These are phyloP conservation scores for Entomyzon cyanotis DNA, from an alignment of 2,113 vertebrate species.

Conservation along the genomic window DNA sequence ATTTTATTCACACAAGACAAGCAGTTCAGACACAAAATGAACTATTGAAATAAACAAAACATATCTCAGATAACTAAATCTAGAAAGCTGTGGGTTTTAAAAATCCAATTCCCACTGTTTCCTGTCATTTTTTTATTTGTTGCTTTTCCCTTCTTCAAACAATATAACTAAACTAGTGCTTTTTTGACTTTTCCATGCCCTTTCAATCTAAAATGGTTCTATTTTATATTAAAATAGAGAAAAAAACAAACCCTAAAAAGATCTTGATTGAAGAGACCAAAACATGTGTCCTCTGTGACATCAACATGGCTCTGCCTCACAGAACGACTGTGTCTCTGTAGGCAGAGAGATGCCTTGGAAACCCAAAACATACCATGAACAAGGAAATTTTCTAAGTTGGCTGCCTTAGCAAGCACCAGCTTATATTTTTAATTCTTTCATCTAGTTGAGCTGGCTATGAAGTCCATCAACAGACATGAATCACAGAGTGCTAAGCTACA, in stretches of 20 bases:
- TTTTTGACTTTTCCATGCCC: background rate
- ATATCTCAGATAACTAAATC: background rate
- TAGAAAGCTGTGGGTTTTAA: background rate
- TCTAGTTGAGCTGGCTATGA: background rate
- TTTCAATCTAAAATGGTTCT: background rate
- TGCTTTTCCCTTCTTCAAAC: background rate
- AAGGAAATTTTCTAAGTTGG: background rate
- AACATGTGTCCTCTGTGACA: background rate
- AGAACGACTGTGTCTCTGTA: background rate
- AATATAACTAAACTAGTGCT: background rate
- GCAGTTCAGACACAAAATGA: slow-evolving; percentile 1
- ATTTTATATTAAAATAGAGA: background rate
- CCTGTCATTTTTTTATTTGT: slow-evolving; percentile 7
- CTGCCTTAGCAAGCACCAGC: background rate
- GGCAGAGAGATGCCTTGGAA: background rate
- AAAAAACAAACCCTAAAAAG: background rate
- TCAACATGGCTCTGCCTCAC: background rate
- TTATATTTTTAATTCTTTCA: background rate
- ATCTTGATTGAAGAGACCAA: background rate
- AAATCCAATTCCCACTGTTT: background rate
- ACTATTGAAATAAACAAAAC: slow-evolving; percentile 9
- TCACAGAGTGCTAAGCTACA: background rate
- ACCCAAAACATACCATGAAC: background rate
- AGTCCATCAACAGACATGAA: background rate
- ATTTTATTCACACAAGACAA: background rate